phyloP scores from a whole-genome alignment of 2,797 vertebrate species.

The Periophthalmus magnuspinnatus region DNA sequence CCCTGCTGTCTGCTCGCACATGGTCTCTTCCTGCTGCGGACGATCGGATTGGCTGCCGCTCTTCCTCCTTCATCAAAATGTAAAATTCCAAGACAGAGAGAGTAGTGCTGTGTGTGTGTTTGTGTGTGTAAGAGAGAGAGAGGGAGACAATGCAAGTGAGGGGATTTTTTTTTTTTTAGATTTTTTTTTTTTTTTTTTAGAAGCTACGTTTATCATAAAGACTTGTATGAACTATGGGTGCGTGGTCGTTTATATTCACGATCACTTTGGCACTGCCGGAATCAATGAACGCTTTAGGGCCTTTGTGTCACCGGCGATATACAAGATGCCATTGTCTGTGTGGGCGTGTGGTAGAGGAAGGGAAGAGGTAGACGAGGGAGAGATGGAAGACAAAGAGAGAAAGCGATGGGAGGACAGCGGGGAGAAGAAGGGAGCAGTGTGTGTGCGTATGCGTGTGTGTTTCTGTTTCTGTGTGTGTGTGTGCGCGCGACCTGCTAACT shows the following conservation, averaged over 20 bases:
- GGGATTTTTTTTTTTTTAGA: slow-evolving; percentile 18
- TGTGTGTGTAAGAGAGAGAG: slow-evolving; percentile 11
- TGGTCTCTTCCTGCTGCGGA: slow-evolving; percentile 65
- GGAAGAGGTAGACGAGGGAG: slow-evolving; percentile 71
- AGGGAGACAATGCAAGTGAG: slow-evolving; percentile 57
- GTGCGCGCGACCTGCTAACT: slow-evolving; percentile 58
- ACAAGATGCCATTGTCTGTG: slow-evolving; percentile 74
- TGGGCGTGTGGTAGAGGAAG: slow-evolving; percentile 71
- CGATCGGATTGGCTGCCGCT: slow-evolving; percentile 62
- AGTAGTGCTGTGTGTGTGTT: slow-evolving; percentile 64
- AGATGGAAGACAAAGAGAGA: slow-evolving; percentile 71
- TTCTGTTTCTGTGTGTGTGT: slow-evolving; percentile 29
- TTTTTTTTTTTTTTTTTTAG: slow-evolving; percentile 23
- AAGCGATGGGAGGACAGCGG: slow-evolving; percentile 57
- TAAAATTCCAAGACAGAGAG: slow-evolving; percentile 79
- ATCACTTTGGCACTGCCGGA: slow-evolving; percentile 24
- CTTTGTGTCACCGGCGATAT: slow-evolving; percentile 68
- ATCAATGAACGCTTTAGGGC: slow-evolving; percentile 57
- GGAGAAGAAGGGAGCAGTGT: slow-evolving; percentile 55
- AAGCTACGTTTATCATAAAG: slow-evolving; percentile 46
- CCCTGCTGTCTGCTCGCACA: slow-evolving; percentile 59
- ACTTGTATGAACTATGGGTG: slow-evolving; percentile 32
- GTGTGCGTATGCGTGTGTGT: slow-evolving; percentile 1
- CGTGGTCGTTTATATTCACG: slow-evolving; percentile 11
- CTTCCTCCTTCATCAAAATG: slow-evolving; percentile 81